Evolutionary conservation across 2,113 vertebrate species (phyloP).

Genomic region (Caracal caracal): DNA sequence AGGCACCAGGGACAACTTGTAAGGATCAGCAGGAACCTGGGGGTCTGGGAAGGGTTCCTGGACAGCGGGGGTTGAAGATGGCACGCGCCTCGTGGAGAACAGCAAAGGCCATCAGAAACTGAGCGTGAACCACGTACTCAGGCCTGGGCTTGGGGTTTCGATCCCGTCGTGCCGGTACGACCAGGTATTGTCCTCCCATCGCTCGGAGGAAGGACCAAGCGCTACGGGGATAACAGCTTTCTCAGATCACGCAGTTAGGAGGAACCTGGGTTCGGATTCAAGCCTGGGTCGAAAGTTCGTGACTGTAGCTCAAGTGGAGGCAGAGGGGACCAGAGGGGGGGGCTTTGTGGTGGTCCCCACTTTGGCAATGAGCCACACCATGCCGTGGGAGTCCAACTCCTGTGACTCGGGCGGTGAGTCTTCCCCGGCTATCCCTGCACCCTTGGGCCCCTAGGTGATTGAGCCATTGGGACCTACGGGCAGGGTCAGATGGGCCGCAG

Average conservation of each 20-base stretch:
- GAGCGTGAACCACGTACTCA: rapidly evolving
- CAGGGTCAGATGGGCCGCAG: neutral
- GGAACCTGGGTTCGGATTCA: neutral
- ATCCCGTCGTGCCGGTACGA: no score
- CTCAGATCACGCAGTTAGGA: neutral
- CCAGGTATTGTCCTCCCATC: neutral
- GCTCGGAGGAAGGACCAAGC: neutral
- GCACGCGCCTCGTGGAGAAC: rapidly evolving
- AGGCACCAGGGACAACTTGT: neutral
- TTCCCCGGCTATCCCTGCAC: neutral
- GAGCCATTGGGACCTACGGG: neutral
- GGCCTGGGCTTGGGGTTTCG: neutral
- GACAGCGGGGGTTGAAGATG: neutral
- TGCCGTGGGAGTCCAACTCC: neutral
- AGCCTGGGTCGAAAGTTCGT: neutral
- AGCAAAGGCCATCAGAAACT: neutral
- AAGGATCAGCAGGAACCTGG: neutral
- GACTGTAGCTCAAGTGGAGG: neutral
- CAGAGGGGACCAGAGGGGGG: neutral
- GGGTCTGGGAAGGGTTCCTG: neutral
- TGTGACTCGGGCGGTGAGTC: neutral
- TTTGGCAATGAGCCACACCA: neutral
- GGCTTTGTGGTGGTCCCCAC: rapidly evolving
- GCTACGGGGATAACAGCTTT: neutral
- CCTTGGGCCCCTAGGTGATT: neutral